phyloP scores from a whole-genome alignment of 1,140 invertebrate genomes.

The Lepidurus apus region DNA sequence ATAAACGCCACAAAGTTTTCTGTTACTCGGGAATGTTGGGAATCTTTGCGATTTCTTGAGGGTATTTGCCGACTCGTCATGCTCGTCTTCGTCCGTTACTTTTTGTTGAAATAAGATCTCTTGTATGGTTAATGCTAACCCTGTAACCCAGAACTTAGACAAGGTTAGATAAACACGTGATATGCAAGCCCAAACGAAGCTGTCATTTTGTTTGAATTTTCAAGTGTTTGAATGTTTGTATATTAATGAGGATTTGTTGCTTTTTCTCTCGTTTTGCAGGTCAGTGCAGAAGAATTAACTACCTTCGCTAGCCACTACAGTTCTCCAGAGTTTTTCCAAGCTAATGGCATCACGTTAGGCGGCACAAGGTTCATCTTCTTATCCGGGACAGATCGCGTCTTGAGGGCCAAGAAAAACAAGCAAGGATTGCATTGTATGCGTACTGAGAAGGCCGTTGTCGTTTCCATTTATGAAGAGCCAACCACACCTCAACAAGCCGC shows the following conservation, averaged over 20 bases:
- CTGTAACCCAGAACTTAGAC: constrained; percentile 29
- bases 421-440: constrained; percentile 90
- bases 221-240: constrained; percentile 45
- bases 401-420: constrained; percentile 84
- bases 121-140: constrained; percentile 20
- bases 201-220: not conserved
- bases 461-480: constrained; percentile 87
- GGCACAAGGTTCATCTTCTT: constrained; percentile 87
- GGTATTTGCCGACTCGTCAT: not conserved
- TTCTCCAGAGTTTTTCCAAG: constrained; percentile 36
- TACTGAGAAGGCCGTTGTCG: constrained; percentile 84
- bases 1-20: too few species aligned
- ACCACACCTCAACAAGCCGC: constrained; percentile 90
- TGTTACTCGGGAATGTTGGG: not conserved
- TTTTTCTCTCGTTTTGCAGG: constrained; percentile 52
- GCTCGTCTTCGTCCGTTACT: not conserved
- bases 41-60: constrained; percentile 12
- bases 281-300: constrained; percentile 78
- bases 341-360: constrained; percentile 71
- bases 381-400: constrained; percentile 81
- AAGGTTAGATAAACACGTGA: constrained; percentile 22
- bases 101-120: not conserved
- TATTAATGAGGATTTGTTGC: constrained; percentile 40
- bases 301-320: constrained; percentile 42
- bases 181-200: constrained; percentile 40